Evolutionary conservation across 2,797 vertebrate genomes (phyloP).

Genomic region (Oreonectes daqikongensis): DNA sequence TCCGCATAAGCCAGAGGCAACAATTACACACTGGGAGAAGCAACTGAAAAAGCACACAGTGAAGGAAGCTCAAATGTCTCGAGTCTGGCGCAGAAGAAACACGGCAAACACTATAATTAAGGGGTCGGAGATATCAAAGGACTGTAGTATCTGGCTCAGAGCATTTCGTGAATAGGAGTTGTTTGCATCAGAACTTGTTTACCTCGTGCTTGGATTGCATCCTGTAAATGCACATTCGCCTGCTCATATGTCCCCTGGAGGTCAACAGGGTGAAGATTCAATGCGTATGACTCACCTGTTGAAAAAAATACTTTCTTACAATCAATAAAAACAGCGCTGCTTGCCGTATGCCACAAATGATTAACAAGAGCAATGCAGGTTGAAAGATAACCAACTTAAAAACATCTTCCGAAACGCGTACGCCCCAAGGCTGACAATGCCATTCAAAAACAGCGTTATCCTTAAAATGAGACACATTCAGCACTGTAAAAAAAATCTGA

Average conservation of each 20-base stretch:
- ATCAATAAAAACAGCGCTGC: too few species aligned
- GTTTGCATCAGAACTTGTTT: constrained; percentile 27
- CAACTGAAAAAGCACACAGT: constrained; percentile 30
- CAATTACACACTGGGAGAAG: constrained; percentile 37
- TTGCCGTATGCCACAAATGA: too few species aligned
- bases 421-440: neutral
- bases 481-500: too few species aligned
- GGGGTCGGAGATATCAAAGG: constrained; percentile 37
- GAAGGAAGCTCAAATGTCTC: constrained; percentile 43
- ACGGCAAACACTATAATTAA: constrained; percentile 33
- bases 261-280: neutral
- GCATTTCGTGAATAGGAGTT: constrained; percentile 30
- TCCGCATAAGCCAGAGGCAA: constrained; percentile 20
- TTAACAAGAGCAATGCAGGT: neutral
- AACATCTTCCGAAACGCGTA: neutral
- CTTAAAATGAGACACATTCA: constrained; percentile 8
- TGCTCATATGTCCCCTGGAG: constrained; percentile 9
- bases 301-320: neutral
- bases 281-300: constrained; percentile 11
- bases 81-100: constrained; percentile 26
- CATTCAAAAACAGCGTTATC: neutral
- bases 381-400: neutral
- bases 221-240: neutral
- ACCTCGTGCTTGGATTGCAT: neutral
- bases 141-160: constrained; percentile 9